Evolutionary conservation across 2,113 vertebrate genomes (phyloP), one percentile per base, ranked within the genome.

Genomic region (Oenanthe melanoleuca): DNA sequence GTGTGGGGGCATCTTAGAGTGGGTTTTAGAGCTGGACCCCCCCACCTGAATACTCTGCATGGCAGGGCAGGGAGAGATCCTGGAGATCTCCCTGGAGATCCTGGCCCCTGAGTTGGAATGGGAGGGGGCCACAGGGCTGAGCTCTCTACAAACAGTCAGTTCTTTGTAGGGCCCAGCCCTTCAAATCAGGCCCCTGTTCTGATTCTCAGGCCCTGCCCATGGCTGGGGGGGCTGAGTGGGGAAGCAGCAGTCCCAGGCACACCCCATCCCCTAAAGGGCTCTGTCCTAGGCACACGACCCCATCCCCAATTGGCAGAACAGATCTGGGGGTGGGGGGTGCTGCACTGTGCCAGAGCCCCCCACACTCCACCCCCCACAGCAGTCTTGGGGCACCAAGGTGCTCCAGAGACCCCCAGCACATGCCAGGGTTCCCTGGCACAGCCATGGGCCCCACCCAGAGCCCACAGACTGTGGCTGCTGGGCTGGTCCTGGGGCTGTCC

Each of bases 61-160:
- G 57, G 49, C 53, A 4, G 59, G 42, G 42, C 24, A 9, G 31
- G 23, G 44, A 45, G 44, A 20, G 44, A 44, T 44, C 7, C 19
- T 44, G 44, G 44, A 44, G 44, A 45, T 45, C 44, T 45, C 56
- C 71, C 29, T 4, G 31, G 49, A 57, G 44, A 12, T 3, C 37
- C 17, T 11, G 0, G 6, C 15, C 55, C 37, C 15, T 5, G 6
- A 3, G 9, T 0, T 38, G 2, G 4, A 65, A 31, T 40, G n/a
- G 24, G 21, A 18, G 8, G 63, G 67, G n/a, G 14, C 38, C 5
- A 3, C 5, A 11, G 20, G 61, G 50, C 45, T 1, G 18, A 67
- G 74, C 44, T 33, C 49, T 59, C 14, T 18, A 33, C 0, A 0
- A 78, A 61, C 65, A 52, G 60, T 26, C 45, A 13, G 8, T 42